A percentile compares a stretch with the other conserved stretches of the same genome.
Evolutionary conservation across 2,113 vertebrate species (phyloP).

Genomic region (Arvicanthis niloticus): DNA sequence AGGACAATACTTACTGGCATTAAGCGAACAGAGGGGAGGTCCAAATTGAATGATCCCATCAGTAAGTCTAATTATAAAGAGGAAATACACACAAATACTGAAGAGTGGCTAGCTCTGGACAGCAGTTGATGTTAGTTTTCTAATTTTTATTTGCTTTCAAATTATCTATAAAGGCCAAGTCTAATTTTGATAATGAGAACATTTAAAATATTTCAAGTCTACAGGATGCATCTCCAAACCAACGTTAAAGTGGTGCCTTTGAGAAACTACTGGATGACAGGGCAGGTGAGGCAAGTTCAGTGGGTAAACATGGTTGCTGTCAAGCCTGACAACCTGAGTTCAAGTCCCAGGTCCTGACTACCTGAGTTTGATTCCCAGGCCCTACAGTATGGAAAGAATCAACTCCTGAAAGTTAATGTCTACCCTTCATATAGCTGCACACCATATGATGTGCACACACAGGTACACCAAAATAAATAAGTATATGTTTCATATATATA

Average conservation of each 20-base stretch:
- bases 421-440: background rate
- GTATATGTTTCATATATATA: background rate
- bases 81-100: background rate
- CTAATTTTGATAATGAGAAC: background rate
- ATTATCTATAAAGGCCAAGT: background rate
- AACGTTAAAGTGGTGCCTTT: background rate
- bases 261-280: background rate
- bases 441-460: background rate
- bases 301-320: background rate
- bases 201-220: background rate
- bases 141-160: background rate
- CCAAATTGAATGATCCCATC: background rate
- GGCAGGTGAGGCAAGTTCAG: background rate
- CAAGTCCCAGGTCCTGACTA: background rate
- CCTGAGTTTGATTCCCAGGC: too few species aligned
- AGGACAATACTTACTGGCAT: background rate
- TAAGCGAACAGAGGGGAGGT: background rate
- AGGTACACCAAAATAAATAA: background rate
- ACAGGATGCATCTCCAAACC: background rate
- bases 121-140: background rate
- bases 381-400: background rate
- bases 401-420: background rate
- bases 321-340: background rate
- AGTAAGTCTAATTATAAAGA: background rate
- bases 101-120: background rate